Evolutionary conservation across 1,140 invertebrate species (phyloP).

Genomic region (Drosophila serrata): DNA sequence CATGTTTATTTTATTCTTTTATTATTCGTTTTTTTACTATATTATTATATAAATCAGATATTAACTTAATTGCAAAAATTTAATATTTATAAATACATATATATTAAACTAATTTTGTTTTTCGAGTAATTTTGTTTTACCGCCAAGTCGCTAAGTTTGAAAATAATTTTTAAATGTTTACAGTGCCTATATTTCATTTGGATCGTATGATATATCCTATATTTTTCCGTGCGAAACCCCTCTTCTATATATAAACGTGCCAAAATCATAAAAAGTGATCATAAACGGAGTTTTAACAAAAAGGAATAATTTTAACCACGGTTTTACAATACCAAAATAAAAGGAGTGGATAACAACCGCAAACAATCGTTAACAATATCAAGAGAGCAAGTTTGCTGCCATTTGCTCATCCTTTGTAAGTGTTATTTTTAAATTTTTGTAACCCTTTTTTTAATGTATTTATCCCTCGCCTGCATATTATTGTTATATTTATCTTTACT

Average conservation of each 20-base stretch:
- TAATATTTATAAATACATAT: neutral
- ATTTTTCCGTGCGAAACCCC: neutral
- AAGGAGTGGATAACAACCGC: slow-evolving; percentile 4
- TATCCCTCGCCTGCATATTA: slow-evolving; percentile 19
- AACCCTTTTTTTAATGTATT: neutral
- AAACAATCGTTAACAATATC: slow-evolving; percentile 12
- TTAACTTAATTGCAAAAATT: neutral
- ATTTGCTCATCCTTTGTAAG: slow-evolving; percentile 51
- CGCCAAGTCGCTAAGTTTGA: neutral
- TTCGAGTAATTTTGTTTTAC: neutral
- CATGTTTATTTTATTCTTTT: neutral
- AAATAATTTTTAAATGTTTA: neutral
- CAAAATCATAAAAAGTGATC: slow-evolving; percentile 32
- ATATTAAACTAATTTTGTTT: neutral
- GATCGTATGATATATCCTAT: neutral
- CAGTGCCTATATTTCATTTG: slow-evolving; percentile 1
- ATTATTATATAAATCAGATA: neutral
- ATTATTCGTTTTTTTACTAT: neutral
- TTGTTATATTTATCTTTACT: slow-evolving; percentile 29
- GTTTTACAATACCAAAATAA: slow-evolving; percentile 12
- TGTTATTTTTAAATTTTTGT: neutral
- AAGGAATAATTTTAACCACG: neutral
- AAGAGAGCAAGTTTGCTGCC: slow-evolving; percentile 15
- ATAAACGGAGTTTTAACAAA: neutral
- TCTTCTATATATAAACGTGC: slow-evolving; percentile 23